Base-by-base conservation (phyloP, 2,888 invertebrate species). In the Brenthis daphne region DNA sequence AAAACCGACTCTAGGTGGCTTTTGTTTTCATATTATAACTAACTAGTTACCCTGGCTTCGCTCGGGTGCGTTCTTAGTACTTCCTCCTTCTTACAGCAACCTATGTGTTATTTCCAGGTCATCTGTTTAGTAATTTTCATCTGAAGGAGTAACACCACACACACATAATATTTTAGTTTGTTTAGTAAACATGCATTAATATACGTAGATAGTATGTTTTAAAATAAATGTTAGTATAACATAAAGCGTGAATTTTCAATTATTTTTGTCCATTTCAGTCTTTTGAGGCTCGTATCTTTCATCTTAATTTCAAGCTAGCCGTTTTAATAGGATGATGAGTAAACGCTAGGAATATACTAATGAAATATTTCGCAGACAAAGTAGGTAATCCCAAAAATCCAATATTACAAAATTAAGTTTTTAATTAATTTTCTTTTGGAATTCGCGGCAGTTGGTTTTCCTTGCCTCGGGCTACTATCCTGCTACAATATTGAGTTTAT, bases 381-480 rank as follows among this genome's bases (percentile, higher is more conserved):
- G 75, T 76, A 74, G 71, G 75, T 82, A 79, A 82, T 83, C 80
- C 80, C 77, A 80, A 85, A 85, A 84, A 83, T 84, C 77, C 84
- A 83, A 86, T 86, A 86, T 85, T 80, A 78, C 80, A 76, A 82
- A 82, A 86, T 85, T 84, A 84, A 88, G 82, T 85, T 89, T 86
- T 87, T 88, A 88, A 89, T 90, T 89, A 89, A 88, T 85, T 87
- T 86, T 85, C 84, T 83, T 85, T 83, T 74, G 79, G 81, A 81
- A 82, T 83, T 82, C 79, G 76, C 77, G 75, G 77, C 82, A 80
- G 80, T 80, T 85, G 84, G 80, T 83, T 84, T 82, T 77, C 76
- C 77, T 76, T 68, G 81, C 86, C 83, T 66, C 75, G 70, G 84
- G 86, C 82, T 76, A 77, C 75, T 74, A 73, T 74, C 74, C 74